Conservation (phyloP, 2,113 vertebrate genomes). For the Rhynchopsitta pachyrhyncha region DNA sequence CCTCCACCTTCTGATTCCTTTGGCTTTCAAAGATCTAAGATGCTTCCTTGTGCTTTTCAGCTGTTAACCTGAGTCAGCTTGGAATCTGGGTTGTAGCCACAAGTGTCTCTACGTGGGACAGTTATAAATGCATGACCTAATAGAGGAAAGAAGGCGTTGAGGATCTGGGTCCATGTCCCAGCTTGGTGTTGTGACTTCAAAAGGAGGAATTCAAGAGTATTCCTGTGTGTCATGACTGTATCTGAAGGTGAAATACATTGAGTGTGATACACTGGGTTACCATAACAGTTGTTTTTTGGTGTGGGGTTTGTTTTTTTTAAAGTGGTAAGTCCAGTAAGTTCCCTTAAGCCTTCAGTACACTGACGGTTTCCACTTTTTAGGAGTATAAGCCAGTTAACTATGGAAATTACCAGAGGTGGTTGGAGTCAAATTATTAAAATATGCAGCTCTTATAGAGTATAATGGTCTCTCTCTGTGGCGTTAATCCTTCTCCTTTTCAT, state of each 20-base stretch:
- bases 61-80: neutral
- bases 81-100: neutral
- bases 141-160: neutral
- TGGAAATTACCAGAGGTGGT: constrained; percentile 20
- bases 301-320: neutral
- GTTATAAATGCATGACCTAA: neutral
- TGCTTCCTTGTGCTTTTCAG: neutral
- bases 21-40: neutral
- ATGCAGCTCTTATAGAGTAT: constrained; percentile 19
- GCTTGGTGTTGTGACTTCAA: neutral
- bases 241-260: neutral
- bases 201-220: neutral
- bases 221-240: neutral
- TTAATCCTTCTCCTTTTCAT: constrained; percentile 65
- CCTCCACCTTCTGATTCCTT: neutral
- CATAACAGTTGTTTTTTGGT: neutral
- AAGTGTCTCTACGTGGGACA: neutral
- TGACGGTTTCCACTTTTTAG: neutral
- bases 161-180: neutral
- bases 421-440: constrained; percentile 57
- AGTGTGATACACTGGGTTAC: neutral
- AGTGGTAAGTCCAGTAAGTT: neutral
- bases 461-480: constrained; percentile 44
- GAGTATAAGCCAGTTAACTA: constrained; percentile 2
- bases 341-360: neutral